Evolutionary conservation across 23 tunicate species (phyloP), one percentile per base, ranked within the genome.

Genomic region (Diplosoma virens): DNA sequence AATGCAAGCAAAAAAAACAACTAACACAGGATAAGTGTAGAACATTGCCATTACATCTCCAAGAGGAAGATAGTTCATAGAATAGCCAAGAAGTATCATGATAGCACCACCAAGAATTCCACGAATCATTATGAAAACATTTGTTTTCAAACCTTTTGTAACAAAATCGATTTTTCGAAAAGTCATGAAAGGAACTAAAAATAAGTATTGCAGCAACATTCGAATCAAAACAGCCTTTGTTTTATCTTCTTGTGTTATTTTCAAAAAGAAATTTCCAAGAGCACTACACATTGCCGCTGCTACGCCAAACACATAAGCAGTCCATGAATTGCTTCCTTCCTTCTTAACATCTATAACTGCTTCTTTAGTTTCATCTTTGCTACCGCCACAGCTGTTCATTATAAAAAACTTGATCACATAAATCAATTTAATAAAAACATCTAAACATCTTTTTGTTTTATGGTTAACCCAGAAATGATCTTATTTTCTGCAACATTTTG

Each of bases 1-100:
- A 20, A 72, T 25, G 33, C 78, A 72, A 7, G 78, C 78, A 72
- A 72, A 50, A 3, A 72, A 48, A 5, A 21, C 78, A 30, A 33
- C 46, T 18, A 72, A 25, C 6, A 61, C 78, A 21, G 78, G 78
- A 29, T 47, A 7, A 16, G 61, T 50, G 33, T 47, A 72, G 46
- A 24, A 72, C 3, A 72, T 72, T 47, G 78, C 59, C n/a, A 47
- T 24, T 4, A 35, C 2, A 50, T 50, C 61, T 3, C 78, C 78
- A 3, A 72, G 61, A 4, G 78, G 27, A 7, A 72, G 35, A 50
- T 72, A 47, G 34, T 47, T 16, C 20, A 72, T 28, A 3, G 78
- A 25, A 25, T 23, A 9, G 2, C 34, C 60, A 48, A 72, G 3
- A 24, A 9, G 20, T n/a, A n/a, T 23, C 7, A 25, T 18, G 7